phyloP scores from a whole-genome alignment of 2,888 invertebrate species.

The Chloromyia formosa region DNA sequence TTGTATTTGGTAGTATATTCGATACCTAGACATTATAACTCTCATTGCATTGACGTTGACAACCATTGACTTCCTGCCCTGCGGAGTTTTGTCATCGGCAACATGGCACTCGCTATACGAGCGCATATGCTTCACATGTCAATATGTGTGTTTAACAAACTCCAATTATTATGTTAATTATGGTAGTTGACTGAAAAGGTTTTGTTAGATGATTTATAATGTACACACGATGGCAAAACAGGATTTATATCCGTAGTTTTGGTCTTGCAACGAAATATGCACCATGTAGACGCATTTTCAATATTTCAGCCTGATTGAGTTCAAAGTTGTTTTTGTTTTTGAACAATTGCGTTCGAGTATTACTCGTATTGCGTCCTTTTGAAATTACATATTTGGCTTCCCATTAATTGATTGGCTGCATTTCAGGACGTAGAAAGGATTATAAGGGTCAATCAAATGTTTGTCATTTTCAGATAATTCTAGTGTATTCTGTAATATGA shows the following conservation, averaged over 20 bases:
- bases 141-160: constrained; percentile 46
- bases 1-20: too few relatives aligned
- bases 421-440: too few relatives aligned
- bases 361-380: too few relatives aligned
- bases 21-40: not conserved
- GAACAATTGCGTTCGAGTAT: too few relatives aligned
- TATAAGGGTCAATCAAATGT: too few relatives aligned
- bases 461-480: too few relatives aligned
- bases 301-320: not conserved
- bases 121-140: constrained; percentile 37
- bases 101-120: not conserved
- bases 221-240: not conserved
- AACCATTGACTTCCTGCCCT: constrained; percentile 30
- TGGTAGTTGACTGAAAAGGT: constrained; percentile 37
- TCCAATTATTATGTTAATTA: constrained; percentile 49
- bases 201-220: constrained; percentile 46
- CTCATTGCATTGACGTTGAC: constrained; percentile 10
- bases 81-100: constrained; percentile 8
- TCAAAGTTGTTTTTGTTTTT: too few relatives aligned
- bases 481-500: too few relatives aligned
- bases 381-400: too few relatives aligned
- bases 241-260: not conserved
- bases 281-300: not conserved
- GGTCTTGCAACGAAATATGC: not conserved
- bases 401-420: too few relatives aligned